phyloP scores from a whole-genome alignment of 2,113 vertebrate species.

The Etia nguti region DNA sequence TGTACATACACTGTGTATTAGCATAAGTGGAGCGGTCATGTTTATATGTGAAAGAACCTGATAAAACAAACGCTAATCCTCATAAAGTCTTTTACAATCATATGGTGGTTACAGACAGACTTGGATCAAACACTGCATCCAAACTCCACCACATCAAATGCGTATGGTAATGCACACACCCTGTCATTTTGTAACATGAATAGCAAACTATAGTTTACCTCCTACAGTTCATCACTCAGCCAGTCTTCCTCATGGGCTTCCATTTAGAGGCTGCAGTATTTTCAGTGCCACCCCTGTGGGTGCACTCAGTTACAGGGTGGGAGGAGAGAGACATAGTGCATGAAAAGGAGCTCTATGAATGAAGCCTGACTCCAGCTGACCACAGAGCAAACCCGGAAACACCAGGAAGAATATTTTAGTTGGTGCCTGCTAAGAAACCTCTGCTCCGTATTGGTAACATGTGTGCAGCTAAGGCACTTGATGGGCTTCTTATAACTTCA shows the following conservation, averaged over 20 bases:
- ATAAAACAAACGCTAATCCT: background rate
- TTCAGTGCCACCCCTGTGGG: conserved; percentile 3
- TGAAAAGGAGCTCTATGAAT: conserved; percentile 60
- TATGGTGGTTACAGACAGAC: background rate
- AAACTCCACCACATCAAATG: conserved; percentile 37
- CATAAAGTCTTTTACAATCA: background rate
- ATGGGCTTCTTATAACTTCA: background rate
- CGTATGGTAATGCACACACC: background rate
- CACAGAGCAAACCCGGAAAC: conserved; percentile 38
- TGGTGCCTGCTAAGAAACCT: background rate
- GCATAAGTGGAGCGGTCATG: background rate
- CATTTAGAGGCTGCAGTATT: conserved; percentile 10
- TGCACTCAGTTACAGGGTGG: background rate
- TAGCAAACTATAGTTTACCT: conserved; percentile 23
- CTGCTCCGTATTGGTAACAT: background rate
- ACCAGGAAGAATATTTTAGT: conserved; percentile 5
- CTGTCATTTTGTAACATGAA: conserved; percentile 51
- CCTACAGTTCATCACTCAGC: conserved; percentile 20
- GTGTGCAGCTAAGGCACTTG: background rate
- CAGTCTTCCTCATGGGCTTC: background rate
- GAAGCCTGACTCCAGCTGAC: background rate
- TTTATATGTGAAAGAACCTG: background rate
- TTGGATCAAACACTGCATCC: background rate
- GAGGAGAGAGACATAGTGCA: conserved; percentile 3
- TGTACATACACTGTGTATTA: background rate